Conservation (phyloP, 2,113 vertebrate genomes). For the Ptychochromis oligacanthus region DNA sequence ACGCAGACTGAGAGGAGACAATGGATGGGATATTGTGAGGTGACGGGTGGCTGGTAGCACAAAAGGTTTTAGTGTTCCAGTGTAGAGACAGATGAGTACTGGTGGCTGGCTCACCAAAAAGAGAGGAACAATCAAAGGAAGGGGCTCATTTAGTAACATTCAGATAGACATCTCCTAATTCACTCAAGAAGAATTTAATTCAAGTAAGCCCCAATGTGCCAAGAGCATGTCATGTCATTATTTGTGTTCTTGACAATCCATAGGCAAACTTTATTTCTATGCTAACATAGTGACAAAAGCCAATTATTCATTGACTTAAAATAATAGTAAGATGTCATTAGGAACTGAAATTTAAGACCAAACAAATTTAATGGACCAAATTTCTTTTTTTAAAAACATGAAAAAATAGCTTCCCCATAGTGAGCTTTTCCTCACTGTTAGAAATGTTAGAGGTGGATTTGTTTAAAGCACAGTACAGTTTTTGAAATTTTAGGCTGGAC, state of each 20-base stretch:
- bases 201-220: background rate
- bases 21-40: constrained; percentile 38
- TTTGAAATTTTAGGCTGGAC: background rate
- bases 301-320: background rate
- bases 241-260: background rate
- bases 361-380: constrained; percentile 68
- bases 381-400: background rate
- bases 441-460: background rate
- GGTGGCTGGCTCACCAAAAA: constrained; percentile 78
- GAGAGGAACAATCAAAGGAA: constrained; percentile 26
- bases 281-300: background rate
- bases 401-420: constrained; percentile 4
- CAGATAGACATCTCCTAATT: constrained; percentile 14
- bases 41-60: constrained; percentile 16
- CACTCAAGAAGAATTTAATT: background rate
- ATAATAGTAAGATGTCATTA: background rate
- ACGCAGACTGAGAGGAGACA: constrained; percentile 30
- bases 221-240: background rate
- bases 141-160: constrained; percentile 16
- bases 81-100: constrained; percentile 10
- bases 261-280: background rate
- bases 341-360: constrained; percentile 23
- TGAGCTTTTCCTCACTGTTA: constrained; percentile 16
- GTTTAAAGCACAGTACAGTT: constrained; percentile 41
- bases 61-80: constrained; percentile 34